A percentile compares a stretch with the other conserved stretches of the same genome.
Evolutionary conservation across 1,140 invertebrate genomes (phyloP).

Genomic region (Euglossa dilemma): DNA sequence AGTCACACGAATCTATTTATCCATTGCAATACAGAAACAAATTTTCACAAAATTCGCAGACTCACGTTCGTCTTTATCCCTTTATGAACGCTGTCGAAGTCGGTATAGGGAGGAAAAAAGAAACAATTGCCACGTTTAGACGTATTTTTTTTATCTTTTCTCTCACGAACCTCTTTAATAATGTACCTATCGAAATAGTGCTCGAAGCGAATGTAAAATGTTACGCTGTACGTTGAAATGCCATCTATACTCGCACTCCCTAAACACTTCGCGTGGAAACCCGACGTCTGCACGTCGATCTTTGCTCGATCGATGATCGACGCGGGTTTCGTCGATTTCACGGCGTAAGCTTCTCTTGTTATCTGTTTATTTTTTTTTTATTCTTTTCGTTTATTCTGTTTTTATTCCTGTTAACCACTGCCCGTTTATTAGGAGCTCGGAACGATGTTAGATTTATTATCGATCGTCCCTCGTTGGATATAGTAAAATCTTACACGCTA

Average conservation of each 20-base stretch:
- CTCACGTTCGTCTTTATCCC: too few species aligned
- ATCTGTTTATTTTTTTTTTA: neutral
- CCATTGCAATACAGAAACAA: neutral
- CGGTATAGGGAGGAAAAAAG: conserved; percentile 18
- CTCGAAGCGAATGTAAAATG: conserved; percentile 50
- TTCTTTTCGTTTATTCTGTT: neutral
- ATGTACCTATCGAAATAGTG: conserved; percentile 46
- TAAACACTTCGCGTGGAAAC: neutral
- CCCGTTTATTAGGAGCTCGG: neutral
- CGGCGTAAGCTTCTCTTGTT: neutral
- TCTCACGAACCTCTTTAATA: conserved; percentile 43
- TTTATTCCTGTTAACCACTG: neutral
- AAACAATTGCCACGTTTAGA: conserved; percentile 32
- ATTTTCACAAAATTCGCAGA: neutral
- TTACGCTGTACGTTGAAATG: conserved; percentile 25
- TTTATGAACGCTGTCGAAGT: neutral
- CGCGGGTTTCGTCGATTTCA: neutral
- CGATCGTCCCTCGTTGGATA: conserved; percentile 25
- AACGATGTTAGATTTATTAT: conserved; percentile 36
- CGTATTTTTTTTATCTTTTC: conserved; percentile 10
- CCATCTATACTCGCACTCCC: neutral
- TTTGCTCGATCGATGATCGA: neutral
- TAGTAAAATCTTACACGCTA: conserved; percentile 53
- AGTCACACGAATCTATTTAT: too few species aligned
- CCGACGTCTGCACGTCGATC: neutral